Evolutionary conservation across 2,888 invertebrate species (phyloP).

Genomic region (Gonocerus acuteangulatus): DNA sequence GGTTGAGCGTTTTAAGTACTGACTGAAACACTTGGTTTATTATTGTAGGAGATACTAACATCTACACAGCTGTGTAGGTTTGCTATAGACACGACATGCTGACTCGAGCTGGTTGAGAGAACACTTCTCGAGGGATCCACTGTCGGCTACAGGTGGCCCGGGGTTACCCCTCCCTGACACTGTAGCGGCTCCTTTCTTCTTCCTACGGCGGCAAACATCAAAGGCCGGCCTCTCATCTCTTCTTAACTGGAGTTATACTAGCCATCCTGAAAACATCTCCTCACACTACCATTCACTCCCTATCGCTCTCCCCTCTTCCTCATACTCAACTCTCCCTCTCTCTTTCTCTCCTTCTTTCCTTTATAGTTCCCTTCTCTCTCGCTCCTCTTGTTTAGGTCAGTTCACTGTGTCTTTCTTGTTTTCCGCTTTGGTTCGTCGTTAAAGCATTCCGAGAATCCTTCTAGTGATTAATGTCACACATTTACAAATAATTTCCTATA

Average conservation of each 20-base stretch:
- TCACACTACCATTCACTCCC: neutral
- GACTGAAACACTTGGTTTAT: too few species aligned
- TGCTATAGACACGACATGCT: too few species aligned
- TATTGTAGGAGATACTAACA: too few species aligned
- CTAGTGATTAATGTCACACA: too few species aligned
- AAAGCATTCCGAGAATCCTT: too few species aligned
- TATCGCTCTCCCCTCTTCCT: neutral
- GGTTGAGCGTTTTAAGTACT: too few species aligned
- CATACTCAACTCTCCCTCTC: neutral
- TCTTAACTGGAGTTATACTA: constrained; percentile 1
- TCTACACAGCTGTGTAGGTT: too few species aligned
- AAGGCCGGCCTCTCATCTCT: neutral
- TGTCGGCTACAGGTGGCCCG: neutral
- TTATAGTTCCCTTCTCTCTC: neutral
- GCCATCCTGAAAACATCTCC: neutral
- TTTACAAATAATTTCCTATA: too few species aligned
- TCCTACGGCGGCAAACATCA: neutral
- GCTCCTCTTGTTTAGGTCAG: neutral
- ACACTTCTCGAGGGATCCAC: neutral
- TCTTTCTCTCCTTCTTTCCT: neutral
- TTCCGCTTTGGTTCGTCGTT: too few species aligned
- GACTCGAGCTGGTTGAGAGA: too few species aligned
- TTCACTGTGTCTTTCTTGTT: neutral
- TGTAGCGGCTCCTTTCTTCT: neutral
- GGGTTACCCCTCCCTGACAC: neutral